Evolutionary conservation across 1,140 invertebrate species (phyloP).

Genomic region (Atta colombica): DNA sequence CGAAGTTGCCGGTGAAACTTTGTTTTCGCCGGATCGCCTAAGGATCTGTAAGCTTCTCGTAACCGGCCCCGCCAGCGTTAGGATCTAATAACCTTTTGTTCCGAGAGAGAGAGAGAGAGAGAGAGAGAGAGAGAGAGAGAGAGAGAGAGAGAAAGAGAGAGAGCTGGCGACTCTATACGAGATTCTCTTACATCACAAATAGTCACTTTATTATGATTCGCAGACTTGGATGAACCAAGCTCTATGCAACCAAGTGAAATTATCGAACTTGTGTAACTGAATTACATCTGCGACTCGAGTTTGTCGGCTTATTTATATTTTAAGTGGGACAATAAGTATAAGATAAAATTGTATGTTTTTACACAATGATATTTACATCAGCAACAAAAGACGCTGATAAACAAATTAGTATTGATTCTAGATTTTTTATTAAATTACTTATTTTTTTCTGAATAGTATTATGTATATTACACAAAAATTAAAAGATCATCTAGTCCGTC

Average conservation of each 20-base stretch:
- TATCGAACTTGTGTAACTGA: conserved; percentile 8
- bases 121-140: not conserved
- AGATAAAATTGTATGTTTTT: not conserved
- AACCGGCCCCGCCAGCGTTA: conserved; percentile 31
- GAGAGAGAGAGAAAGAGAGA: not conserved
- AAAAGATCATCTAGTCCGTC: no score
- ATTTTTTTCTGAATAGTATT: not conserved
- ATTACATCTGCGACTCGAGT: conserved; percentile 13
- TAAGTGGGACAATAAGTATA: not conserved
- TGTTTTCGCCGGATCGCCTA: conserved; percentile 33
- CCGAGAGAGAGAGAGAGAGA: conserved; percentile 1
- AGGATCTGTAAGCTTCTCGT: conserved; percentile 36
- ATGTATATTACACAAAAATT: not conserved
- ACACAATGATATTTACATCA: not conserved
- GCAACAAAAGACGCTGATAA: not conserved
- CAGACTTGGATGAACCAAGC: not conserved
- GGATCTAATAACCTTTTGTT: conserved; percentile 57
- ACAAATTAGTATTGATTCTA: not conserved
- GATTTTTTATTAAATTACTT: not conserved
- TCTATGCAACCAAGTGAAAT: not conserved
- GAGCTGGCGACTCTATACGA: not conserved
- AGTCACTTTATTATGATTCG: not conserved
- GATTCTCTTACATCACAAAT: not conserved
- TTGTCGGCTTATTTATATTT: conserved; percentile 1
- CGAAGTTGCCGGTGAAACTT: conserved; percentile 43